phyloP scores from a whole-genome alignment of 2,113 vertebrate genomes.

The Bettongia penicillata region DNA sequence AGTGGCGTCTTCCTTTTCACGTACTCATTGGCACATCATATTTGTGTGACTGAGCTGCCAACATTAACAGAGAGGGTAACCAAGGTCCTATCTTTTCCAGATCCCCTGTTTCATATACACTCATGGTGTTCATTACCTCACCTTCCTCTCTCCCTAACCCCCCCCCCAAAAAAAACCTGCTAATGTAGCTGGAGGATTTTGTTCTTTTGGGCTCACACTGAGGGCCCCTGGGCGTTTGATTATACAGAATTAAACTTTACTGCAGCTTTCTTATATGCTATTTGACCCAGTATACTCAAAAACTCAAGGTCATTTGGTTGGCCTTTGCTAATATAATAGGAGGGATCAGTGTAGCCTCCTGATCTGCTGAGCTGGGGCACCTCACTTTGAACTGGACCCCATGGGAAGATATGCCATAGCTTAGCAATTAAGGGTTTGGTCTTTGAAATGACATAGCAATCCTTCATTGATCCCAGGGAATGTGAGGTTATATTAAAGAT shows the following conservation, averaged over 20 bases:
- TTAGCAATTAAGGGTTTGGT: background rate
- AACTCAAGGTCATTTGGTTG: background rate
- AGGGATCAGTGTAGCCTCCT: background rate
- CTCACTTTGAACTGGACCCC: background rate
- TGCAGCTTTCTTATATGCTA: background rate
- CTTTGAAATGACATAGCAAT: background rate
- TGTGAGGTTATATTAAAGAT: background rate
- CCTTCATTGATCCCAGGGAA: background rate
- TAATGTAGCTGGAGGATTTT: background rate
- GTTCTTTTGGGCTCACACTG: background rate
- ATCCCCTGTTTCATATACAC: background rate
- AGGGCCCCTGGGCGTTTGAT: background rate
- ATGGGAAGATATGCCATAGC: background rate
- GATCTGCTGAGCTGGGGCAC: background rate
- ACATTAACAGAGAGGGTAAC: background rate
- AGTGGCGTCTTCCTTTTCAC: background rate
- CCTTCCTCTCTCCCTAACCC: fast-evolving
- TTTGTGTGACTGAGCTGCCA: background rate
- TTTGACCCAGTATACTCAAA: background rate
- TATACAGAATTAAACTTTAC: background rate
- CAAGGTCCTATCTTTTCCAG: background rate
- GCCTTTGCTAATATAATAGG: background rate
- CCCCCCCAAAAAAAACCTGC: background rate
- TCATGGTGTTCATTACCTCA: background rate
- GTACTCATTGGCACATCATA: background rate